Base-by-base conservation (phyloP, 2,888 invertebrate genomes). In the Ennomos erosarius region DNA sequence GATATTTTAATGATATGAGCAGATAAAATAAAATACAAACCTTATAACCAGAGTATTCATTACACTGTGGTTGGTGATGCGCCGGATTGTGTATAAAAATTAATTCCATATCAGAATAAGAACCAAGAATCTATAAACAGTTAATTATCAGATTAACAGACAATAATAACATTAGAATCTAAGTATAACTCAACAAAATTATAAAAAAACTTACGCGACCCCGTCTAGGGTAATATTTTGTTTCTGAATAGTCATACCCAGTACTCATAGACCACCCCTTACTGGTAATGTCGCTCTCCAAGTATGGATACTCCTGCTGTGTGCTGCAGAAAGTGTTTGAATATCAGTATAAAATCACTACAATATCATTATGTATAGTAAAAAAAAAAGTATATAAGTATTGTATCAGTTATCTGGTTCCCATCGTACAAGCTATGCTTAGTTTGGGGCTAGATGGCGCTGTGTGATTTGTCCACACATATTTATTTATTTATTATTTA, bases 31-130 rank as follows among this genome's bases (percentile, higher is more conserved):
- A 6, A 42, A 13, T 38, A 45, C 13, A 1, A 68, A 82, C 83
- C 67, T 74, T 81, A 45, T 69, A 82, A 16, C 82, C 83, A 71
- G 0, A 74, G 2, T 6, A 60, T 40, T 9, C 16, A 26, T 53
- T 59, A 11, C 58, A 59, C 10, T 73, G 75, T 3, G 48, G 51
- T 48, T 82, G 79, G 2, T 63, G 63, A 0, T 76, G 64, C 0
- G 9, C 0, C 0, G 35, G 9, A 5, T 16, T 13, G 26, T 71
- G 65, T 10, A 4, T 13, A 3, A 84, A 48, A 8, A 67, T 10
- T 8, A 84, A 42, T 36, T 68, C 44, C 3, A 84, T 40, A 59
- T 81, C 77, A 0, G 81, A 74, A 0, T 3, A 1, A 0, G 64
- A 70, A 1, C 71, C 71, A 37, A 74, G 26, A 4, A 48, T 53